Evolutionary conservation across 2,888 invertebrate genomes (phyloP), one percentile per base, ranked within the genome.

Genomic region (Enchytraeus crypticus): DNA sequence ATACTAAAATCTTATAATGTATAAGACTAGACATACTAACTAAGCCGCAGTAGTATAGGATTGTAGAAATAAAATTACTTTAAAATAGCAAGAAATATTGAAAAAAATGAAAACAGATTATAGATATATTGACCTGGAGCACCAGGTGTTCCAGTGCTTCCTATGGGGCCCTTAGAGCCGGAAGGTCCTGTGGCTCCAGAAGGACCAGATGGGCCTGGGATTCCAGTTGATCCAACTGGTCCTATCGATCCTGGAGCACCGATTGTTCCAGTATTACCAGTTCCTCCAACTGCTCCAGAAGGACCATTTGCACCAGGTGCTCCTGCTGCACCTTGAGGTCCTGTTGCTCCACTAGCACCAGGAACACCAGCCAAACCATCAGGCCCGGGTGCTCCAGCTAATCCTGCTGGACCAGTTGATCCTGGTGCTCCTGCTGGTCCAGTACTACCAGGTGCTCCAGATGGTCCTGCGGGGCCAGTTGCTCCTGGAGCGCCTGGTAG

Each of bases 301-400:
- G 55, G 34, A 72, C 91, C 92, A 0, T 87, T 80, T 53, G n/a
- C n/a, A n/a, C n/a, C n/a, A n/a, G n/a, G 32, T 8, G 43, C 34
- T 26, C 62, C 62, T 34, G 8, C 21, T 45, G 33, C 23, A 18
- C 65, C 65, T 27, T 59, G 32, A 14, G 33, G 53, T 46, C 62
- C 62, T 26, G 38, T 45, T 23, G 30, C 27, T 8, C 51, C 51
- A 3, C 27, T 33, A 14, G 27, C 23, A 30, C 49, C 49, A 26
- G 45, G 5, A 1, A 23, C 43, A 1, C 49, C 53, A 8, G 43
- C 1, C 5, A 27, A 33, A n/a, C 56, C 56, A 30, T n/a, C n/a
- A 14, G 23, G 26, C 14, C 61, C 61, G 26, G 43, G 30, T 5
- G 29, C 33, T 11, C 61, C 61, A 30, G 32, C 27, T 3, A n/a